Evolutionary conservation across 2,888 invertebrate genomes (phyloP).

Genomic region (Xanthia togata): DNA sequence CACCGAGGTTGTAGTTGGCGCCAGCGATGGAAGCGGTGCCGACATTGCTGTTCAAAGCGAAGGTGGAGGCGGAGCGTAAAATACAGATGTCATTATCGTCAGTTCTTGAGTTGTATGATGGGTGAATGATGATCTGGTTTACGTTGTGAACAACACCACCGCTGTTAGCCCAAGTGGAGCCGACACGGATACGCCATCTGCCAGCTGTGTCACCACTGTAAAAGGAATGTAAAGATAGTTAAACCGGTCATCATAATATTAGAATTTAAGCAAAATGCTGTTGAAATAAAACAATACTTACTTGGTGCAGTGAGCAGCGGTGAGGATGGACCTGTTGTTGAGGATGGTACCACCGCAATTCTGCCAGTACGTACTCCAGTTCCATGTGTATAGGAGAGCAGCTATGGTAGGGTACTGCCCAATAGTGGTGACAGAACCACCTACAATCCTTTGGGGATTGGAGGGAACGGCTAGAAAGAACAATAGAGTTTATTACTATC

Average conservation of each 20-base stretch:
- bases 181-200: constrained; percentile 69
- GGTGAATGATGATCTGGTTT: constrained; percentile 62
- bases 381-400: constrained; percentile 59
- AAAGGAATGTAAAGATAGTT: background rate
- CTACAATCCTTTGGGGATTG: constrained; percentile 68
- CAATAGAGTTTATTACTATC: background rate
- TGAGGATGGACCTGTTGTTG: constrained; percentile 66
- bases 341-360: constrained; percentile 68
- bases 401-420: constrained; percentile 58
- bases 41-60: constrained; percentile 61
- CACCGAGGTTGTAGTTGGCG: background rate
- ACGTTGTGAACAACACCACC: constrained; percentile 68
- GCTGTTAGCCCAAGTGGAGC: constrained; percentile 69
- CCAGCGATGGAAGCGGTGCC: constrained; percentile 57
- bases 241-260: background rate
- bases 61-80: constrained; percentile 59
- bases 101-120: constrained; percentile 55
- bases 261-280: background rate
- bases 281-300: constrained; percentile 18
- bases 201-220: constrained; percentile 61
- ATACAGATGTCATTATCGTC: constrained; percentile 71
- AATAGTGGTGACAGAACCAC: constrained; percentile 70
- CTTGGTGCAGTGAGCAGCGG: constrained; percentile 64
- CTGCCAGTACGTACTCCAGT: constrained; percentile 49
- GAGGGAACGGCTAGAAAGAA: constrained; percentile 54